Percentiles rank a stretch among this genome's conserved stretches.
These are phyloP conservation scores for Rhineura floridana DNA, from an alignment of 2,113 vertebrate genomes.

Conservation along the genomic window DNA sequence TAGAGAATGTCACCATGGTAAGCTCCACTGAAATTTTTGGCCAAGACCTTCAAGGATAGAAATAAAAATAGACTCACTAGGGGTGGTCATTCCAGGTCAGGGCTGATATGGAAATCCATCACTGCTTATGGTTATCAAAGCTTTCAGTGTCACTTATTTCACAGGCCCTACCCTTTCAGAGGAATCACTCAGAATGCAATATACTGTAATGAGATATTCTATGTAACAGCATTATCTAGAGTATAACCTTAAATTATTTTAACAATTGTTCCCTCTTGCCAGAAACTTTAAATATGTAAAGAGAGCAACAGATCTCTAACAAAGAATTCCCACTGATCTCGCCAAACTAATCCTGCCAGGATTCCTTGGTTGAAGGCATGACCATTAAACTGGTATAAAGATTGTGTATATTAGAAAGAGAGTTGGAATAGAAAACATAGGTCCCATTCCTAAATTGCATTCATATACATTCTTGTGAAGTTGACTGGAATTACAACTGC, in stretches of 20 bases:
- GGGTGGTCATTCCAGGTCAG: slow-evolving; percentile 4
- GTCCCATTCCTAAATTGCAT: not conserved
- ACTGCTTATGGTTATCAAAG: not conserved
- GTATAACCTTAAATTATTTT: not conserved
- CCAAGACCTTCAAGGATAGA: slow-evolving; percentile 6
- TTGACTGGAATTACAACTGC: not conserved
- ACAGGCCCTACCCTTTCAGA: not conserved
- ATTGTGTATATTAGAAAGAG: no score
- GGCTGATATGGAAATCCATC: not conserved
- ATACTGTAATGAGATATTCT: not conserved
- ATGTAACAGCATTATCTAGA: not conserved
- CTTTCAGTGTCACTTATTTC: not conserved
- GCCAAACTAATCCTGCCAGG: not conserved
- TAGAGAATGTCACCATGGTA: slow-evolving; percentile 52
- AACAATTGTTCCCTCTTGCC: not conserved
- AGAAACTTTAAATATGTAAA: not conserved
- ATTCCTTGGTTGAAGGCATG: not conserved
- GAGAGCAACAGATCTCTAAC: not conserved
- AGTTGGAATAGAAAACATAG: not conserved
- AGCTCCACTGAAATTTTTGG: slow-evolving; percentile 48
- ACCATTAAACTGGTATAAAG: not conserved
- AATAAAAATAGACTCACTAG: slow-evolving; percentile 46
- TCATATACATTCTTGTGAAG: not conserved
- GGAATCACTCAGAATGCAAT: not conserved
- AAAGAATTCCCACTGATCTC: not conserved